These are phyloP conservation scores for Drosophila burlai DNA, from an alignment of 1,140 invertebrate species.

Conservation along the genomic window DNA sequence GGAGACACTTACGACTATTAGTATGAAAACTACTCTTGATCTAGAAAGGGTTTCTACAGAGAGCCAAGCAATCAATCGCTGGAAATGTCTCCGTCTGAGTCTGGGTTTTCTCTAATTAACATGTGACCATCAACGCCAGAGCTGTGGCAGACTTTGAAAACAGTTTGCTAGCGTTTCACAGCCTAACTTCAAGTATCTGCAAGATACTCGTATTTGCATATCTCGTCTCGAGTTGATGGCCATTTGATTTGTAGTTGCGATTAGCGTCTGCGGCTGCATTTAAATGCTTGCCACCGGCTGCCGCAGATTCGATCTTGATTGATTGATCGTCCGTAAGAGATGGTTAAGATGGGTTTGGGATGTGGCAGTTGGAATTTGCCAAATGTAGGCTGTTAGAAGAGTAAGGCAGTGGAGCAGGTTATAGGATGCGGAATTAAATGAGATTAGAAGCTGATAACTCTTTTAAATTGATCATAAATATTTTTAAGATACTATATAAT, in stretches of 20 bases:
- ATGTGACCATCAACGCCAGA: slow-evolving; percentile 28
- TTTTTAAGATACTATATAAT: background rate
- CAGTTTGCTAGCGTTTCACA: background rate
- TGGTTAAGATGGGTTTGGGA: slow-evolving; percentile 14
- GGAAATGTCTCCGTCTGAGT: slow-evolving; percentile 14
- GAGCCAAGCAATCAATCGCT: slow-evolving; percentile 29
- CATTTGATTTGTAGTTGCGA: slow-evolving; percentile 71
- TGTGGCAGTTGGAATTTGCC: slow-evolving; percentile 4
- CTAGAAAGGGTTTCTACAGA: slow-evolving; percentile 23
- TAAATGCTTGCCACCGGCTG: slow-evolving; percentile 77
- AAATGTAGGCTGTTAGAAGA: slow-evolving; percentile 4
- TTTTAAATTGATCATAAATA: background rate
- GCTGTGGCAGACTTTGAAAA: slow-evolving; percentile 22
- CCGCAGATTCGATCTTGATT: slow-evolving; percentile 45
- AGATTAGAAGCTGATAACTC: background rate
- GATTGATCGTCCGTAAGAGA: slow-evolving; percentile 66
- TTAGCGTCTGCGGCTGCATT: slow-evolving; percentile 72
- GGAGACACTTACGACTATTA: slow-evolving; percentile 11
- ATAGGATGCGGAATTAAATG: too few relatives aligned
- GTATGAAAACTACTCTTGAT: background rate
- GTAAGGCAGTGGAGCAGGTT: slow-evolving; percentile 17
- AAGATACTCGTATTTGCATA: slow-evolving; percentile 56
- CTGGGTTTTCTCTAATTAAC: slow-evolving; percentile 45
- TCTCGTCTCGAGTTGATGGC: slow-evolving; percentile 45
- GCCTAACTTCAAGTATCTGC: slow-evolving; percentile 5